These are phyloP conservation scores for Nannoperca obscura DNA, from an alignment of 2,797 vertebrate genomes.

Conservation along the genomic window DNA sequence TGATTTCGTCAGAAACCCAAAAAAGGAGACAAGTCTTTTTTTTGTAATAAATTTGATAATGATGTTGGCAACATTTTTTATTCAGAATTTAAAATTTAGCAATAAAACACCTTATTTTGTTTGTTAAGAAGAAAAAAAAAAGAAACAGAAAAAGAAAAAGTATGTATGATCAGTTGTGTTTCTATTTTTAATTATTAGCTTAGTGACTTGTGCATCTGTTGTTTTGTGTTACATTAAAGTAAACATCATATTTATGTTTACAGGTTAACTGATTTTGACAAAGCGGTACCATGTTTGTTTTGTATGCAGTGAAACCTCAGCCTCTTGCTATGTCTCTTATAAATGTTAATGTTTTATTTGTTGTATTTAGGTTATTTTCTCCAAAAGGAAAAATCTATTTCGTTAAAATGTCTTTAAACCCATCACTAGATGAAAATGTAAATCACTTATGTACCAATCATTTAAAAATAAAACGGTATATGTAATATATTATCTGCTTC, in stretches of 20 bases:
- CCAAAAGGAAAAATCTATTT: background rate
- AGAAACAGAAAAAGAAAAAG: too few relatives aligned
- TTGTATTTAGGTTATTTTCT: background rate
- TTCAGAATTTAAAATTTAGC: background rate
- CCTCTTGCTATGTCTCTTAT: background rate
- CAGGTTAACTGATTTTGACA: background rate
- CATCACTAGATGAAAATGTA: background rate
- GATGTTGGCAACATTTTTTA: background rate
- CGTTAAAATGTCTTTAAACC: background rate
- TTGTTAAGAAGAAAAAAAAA: too few relatives aligned
- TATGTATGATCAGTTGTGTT: background rate
- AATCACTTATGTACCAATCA: background rate
- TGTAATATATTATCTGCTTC: slow-evolving; percentile 5
- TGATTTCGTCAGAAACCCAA: too few relatives aligned
- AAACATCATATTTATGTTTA: background rate
- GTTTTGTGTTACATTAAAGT: background rate
- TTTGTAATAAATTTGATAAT: background rate
- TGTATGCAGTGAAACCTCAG: background rate
- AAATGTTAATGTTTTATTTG: background rate
- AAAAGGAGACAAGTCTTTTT: background rate
- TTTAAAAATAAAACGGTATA: too few relatives aligned
- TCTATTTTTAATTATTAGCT: background rate
- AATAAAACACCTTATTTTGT: background rate
- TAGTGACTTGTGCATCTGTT: too few relatives aligned
- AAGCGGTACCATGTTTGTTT: background rate